Base-by-base conservation (phyloP, 2,113 vertebrate species). In the Gorsachius goisagi region DNA sequence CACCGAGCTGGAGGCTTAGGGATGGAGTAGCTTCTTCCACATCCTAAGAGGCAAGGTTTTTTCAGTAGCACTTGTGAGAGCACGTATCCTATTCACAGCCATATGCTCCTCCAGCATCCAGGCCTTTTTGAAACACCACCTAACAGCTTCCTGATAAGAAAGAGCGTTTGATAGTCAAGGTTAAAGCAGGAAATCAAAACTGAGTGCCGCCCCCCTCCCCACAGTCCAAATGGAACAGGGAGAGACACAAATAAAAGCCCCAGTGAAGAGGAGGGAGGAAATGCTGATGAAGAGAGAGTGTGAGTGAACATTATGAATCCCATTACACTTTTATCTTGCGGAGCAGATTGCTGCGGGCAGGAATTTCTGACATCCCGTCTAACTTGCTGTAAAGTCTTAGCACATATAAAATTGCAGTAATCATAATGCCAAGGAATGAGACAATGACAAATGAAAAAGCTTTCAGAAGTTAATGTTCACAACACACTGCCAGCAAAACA, bases 391-490 rank as follows among this genome's bases (percentile, higher is more conserved):
- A 94, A 94, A 96, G 93, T 94, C 95, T 95, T 95, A 96, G 81
- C 91, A 85, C 85, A 96, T 88, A 94, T 96, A 95, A 93, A 94
- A 96, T 33, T 85, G 94, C 87, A 93, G 93, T 95, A 96, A 96
- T 95, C 96, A 95, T 95, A 97, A 96, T 81, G 90, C 89, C 92
- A 89, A 96, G 74, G 89, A 97, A 96, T 96, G 81, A 93, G 90
- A 96, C 92, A 96, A 85, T 97, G 97, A 97, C 85, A 95, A 97
- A 97, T 97, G 97, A 94, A 97, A 97, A 97, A 93, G 94, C 95
- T 93, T 96, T 95, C 92, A 91, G 90, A 94, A 95, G 92, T 95
- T 95, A 95, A 94, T 89, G 92, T 89, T 96, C 90, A 90, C 92
- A 89, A 75, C 94, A 81, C 93, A 94, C 93, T 91, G 94, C 94